Evolutionary conservation across 37 sponge, comb jelly and placozoan genomes (phyloP).

Genomic region (Beroe ovata): DNA sequence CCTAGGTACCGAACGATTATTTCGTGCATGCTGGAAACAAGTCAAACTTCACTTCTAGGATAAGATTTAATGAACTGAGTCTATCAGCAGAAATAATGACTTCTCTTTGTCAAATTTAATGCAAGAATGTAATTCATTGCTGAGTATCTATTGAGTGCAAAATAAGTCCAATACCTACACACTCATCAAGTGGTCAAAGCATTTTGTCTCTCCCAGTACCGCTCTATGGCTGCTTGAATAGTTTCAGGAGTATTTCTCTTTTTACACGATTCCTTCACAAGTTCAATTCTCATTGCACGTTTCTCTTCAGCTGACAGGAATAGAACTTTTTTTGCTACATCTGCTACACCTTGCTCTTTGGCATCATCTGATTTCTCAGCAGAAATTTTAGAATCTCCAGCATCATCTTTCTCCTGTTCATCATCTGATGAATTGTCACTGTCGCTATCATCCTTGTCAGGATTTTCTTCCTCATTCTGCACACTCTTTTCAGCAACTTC

Average conservation of each 20-base stretch:
- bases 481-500: neutral
- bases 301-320: conserved; percentile 41
- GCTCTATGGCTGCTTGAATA: conserved; percentile 1
- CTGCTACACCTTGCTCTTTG: conserved; percentile 7
- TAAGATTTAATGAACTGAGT: too few relatives aligned
- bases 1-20: too few relatives aligned
- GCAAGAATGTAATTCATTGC: too few relatives aligned
- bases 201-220: conserved; percentile 43
- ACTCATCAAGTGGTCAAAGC: neutral
- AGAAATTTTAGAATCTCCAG: neutral
- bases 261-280: conserved; percentile 58
- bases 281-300: conserved; percentile 1
- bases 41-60: too few relatives aligned
- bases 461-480: conserved; percentile 11
- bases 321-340: neutral
- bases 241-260: conserved; percentile 47
- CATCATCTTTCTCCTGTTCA: neutral
- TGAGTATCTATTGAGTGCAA: too few relatives aligned
- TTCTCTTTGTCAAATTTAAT: too few relatives aligned
- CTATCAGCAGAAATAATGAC: too few relatives aligned
- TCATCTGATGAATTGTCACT: neutral
- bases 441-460: conserved; percentile 17
- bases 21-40: too few relatives aligned
- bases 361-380: neutral
- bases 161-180: too few relatives aligned